These are phyloP conservation scores for Diabrotica balteata DNA, from an alignment of 2,888 invertebrate genomes.

Conservation along the genomic window DNA sequence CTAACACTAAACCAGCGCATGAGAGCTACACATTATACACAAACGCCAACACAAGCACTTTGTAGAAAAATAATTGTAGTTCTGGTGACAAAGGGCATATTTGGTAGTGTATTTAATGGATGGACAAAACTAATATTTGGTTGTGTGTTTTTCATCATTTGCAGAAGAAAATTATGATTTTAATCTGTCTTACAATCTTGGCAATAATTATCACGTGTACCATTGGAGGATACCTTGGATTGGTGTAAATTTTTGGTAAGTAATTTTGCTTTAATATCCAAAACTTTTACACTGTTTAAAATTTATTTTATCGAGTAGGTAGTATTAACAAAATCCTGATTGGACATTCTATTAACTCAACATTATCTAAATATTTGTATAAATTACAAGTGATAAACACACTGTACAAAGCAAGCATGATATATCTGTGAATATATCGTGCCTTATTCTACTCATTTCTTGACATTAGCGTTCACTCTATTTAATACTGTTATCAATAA, in stretches of 20 bases:
- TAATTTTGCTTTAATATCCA: not conserved
- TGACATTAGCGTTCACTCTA: too few species aligned
- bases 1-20: not conserved
- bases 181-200: constrained; percentile 87
- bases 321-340: too few species aligned
- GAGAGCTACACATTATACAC: constrained; percentile 5
- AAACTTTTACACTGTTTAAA: too few species aligned
- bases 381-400: too few species aligned
- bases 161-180: constrained; percentile 93
- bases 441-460: too few species aligned
- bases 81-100: constrained; percentile 51
- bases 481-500: too few species aligned
- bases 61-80: constrained; percentile 4
- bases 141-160: constrained; percentile 54
- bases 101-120: constrained; percentile 42
- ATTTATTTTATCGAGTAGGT: too few species aligned
- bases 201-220: constrained; percentile 79
- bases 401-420: too few species aligned
- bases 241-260: constrained; percentile 49
- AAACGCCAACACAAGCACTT: too few species aligned
- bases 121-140: constrained; percentile 30
- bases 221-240: constrained; percentile 72
- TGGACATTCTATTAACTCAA: too few species aligned
- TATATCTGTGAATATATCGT: too few species aligned
- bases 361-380: too few species aligned